Percentiles rank a stretch among this genome's conserved stretches.
Evolutionary conservation across 2,888 invertebrate genomes (phyloP).

Genomic region (Romanomermis culicivorax): DNA sequence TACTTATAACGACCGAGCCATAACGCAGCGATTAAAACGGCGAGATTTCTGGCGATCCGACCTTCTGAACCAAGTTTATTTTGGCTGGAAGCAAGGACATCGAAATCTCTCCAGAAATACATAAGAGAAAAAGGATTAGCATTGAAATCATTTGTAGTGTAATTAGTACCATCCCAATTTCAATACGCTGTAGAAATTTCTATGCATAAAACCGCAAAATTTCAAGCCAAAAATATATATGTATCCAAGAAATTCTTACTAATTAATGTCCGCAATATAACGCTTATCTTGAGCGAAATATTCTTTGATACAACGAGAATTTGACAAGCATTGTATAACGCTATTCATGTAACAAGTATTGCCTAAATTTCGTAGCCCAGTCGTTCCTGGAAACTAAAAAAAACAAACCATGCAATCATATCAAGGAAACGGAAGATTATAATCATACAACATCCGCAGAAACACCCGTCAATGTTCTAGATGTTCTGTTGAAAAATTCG

Average conservation of each 20-base stretch:
- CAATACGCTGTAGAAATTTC: no score
- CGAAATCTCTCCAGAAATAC: neutral
- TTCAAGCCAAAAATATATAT: no score
- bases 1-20: constrained; percentile 60
- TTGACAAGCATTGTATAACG: constrained; percentile 77
- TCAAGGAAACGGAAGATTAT: neutral
- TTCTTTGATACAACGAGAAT: constrained; percentile 62
- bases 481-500: neutral
- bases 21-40: constrained; percentile 53
- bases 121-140: neutral
- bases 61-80: constrained; percentile 35
- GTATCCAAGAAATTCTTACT: constrained; percentile 1
- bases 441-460: neutral
- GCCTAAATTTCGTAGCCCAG: constrained; percentile 81
- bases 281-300: constrained; percentile 41
- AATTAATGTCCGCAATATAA: constrained; percentile 5
- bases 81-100: constrained; percentile 18
- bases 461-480: neutral
- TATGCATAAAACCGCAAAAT: no score
- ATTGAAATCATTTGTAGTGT: no score
- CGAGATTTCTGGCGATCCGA: constrained; percentile 57
- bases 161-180: no score
- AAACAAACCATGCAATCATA: no score
- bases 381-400: constrained; percentile 40
- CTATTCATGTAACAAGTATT: constrained; percentile 99